phyloP scores from a whole-genome alignment of 1,140 invertebrate genomes.

The Augochlora pura region DNA sequence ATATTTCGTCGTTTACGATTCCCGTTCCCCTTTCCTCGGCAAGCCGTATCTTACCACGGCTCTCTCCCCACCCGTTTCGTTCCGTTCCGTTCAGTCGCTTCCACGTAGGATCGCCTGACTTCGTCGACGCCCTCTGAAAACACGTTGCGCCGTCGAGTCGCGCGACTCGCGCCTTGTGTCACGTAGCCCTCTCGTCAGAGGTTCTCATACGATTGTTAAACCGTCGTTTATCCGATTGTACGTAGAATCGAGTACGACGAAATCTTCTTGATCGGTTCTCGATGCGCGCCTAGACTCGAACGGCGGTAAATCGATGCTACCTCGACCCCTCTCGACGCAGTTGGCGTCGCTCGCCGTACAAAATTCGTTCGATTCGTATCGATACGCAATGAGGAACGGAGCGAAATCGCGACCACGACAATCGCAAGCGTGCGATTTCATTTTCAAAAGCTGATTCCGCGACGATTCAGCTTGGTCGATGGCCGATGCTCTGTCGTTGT shows the following conservation, averaged over 20 bases:
- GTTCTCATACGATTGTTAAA: no score
- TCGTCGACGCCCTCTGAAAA: constrained; percentile 64
- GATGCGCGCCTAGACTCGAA: not conserved
- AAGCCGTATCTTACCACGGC: no score
- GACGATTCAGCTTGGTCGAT: no score
- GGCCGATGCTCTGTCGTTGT: not conserved
- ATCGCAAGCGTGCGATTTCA: no score
- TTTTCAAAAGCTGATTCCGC: no score
- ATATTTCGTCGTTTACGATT: no score
- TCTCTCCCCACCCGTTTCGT: not conserved
- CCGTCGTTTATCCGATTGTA: not conserved
- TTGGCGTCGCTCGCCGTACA: not conserved
- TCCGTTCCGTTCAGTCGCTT: not conserved
- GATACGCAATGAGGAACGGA: no score
- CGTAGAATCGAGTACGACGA: constrained; percentile 12
- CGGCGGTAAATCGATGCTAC: not conserved
- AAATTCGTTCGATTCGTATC: no score
- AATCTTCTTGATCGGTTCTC: not conserved
- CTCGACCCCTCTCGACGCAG: not conserved
- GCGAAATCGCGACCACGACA: no score
- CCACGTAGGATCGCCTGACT: constrained; percentile 56
- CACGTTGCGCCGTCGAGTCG: constrained; percentile 1
- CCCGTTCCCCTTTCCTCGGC: no score
- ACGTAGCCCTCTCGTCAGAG: constrained; percentile 61
- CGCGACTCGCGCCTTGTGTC: constrained; percentile 39